Evolutionary conservation across 2,888 invertebrate genomes (phyloP), one percentile per base, ranked within the genome.

Genomic region (Rotaria sp.): DNA sequence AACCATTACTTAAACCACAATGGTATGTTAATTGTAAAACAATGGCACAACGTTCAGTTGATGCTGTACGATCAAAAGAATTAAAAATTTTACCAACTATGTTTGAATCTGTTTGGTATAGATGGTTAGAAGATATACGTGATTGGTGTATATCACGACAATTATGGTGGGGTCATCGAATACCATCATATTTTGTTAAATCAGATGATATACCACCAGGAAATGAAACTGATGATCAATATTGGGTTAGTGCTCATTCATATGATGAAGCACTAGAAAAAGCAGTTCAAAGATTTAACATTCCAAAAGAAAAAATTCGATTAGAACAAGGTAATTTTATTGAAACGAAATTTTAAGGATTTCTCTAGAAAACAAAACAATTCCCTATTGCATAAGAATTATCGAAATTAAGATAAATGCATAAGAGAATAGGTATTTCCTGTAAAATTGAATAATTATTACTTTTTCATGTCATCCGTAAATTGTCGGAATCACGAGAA

Each of bases 121-220:
- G 94, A 90, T 99, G 98, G 98, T 94, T 99, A 93, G 95, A 95
- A 89, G 90, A 88, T 85, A 89, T 45, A 89, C 94, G 96, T 10
- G 98, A 99, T 91, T 99, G 99, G 99, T 99, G 99, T 92, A 95
- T 99, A 87, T 98, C 97, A 1, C 93, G 93, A 2, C 99, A 99
- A 91, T 93, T 99, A 86, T 99, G 99, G 99, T 99, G 99, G 99
- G 99, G 99, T 1, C 99, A 99, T 92, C 94, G 96, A 87, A 96
- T 99, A 88, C 99, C 99, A 0, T 97, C 96, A 0, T 99, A 97
- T 90, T 94, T 93, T 90, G 94, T 96, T 26, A 93, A 92, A 21
- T 91, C 94, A 86, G 92, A 92, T 87, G 93, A 92, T 89, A 45
- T 80, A 15, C 21, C 15, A 15, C 30, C 85, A 84, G 57, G 55